Evolutionary conservation across 2,797 vertebrate species (phyloP).

Genomic region (Tapera naevia): DNA sequence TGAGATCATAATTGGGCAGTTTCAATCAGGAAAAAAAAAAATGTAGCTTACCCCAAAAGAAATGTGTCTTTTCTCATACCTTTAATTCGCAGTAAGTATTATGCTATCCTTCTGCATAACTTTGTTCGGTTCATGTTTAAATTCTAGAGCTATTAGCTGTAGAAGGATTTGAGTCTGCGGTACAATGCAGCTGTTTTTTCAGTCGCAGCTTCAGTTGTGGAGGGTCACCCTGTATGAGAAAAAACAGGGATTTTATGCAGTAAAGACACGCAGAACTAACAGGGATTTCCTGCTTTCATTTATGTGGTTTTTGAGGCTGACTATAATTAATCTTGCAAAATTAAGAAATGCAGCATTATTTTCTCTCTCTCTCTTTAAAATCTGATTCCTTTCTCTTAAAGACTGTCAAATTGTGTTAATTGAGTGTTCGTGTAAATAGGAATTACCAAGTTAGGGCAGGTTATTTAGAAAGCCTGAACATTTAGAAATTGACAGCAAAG

Average conservation of each 20-base stretch:
- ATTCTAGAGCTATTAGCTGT: constrained; percentile 46
- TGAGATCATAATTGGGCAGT: not conserved
- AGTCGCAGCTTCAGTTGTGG: constrained; percentile 33
- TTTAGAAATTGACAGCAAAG: not conserved
- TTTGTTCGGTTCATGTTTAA: constrained; percentile 43
- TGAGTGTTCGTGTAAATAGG: constrained; percentile 9
- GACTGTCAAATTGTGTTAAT: not conserved
- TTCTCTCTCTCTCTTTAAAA: not conserved
- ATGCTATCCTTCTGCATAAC: constrained; percentile 23
- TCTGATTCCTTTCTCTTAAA: not conserved
- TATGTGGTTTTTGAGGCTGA: not conserved
- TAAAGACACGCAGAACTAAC: constrained; percentile 5
- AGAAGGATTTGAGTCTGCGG: constrained; percentile 72
- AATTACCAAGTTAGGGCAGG: not conserved
- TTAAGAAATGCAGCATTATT: not conserved
- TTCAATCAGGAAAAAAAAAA: not conserved
- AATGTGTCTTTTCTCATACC: constrained; percentile 1
- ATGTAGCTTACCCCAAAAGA: constrained; percentile 37
- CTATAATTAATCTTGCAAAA: not conserved
- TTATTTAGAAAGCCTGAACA: not conserved
- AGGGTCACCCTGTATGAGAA: constrained; percentile 56
- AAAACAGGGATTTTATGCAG: constrained; percentile 37
- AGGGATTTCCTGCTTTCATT: not conserved
- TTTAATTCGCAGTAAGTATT: constrained; percentile 9
- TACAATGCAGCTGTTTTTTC: constrained; percentile 76